Base-by-base conservation (phyloP, 2,113 vertebrate species). In the Xerus inauris region DNA sequence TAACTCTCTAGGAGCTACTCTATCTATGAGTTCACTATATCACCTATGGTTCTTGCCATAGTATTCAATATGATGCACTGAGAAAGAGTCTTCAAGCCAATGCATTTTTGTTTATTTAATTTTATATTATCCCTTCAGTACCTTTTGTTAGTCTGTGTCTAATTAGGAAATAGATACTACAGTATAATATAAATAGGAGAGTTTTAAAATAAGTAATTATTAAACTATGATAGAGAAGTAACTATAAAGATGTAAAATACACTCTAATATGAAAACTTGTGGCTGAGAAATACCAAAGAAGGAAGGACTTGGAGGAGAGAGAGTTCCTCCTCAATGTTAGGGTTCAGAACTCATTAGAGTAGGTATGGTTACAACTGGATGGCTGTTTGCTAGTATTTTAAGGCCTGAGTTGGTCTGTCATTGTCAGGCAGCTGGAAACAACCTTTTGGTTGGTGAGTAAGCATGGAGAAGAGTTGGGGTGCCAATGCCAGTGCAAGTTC, bases 171-270 rank as follows among this genome's bases (percentile, higher is more conserved):
- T 35, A 87, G 51, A 49, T 76, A 72, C 62, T 42, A 45, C 7
- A 59, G 16, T 81, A 17, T 91, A 76, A 76, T 87, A 73, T 88
- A 75, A 93, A 75, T 12, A 80, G n/a, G 7, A n/a, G 16, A 8
- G 38, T 54, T 94, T 93, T 94, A 42, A 93, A 81, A 75, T 73
- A 95, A 95, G 84, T 14, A 91, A 49, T 83, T 45, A 59, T 89
- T 85, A 94, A 89, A 84, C 32, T 45, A 38, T 28, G 24, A 42
- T 87, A 85, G 1, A 19, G 6, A 9, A 90, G 2, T 85, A 92
- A 73, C 16, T 83, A 40, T 51, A 88, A 88, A 80, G 47, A 64
- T 45, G 5, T 72, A 71, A 71, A 94, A 91, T 67, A 35, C 13
- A 87, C 35, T 86, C 38, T 83, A 79, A 76, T 57, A 38, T 77